A percentile compares a stretch with the other conserved stretches of the same genome.
Evolutionary conservation across 2,888 invertebrate species (phyloP).

Genomic region (Xylota sylvarum): DNA sequence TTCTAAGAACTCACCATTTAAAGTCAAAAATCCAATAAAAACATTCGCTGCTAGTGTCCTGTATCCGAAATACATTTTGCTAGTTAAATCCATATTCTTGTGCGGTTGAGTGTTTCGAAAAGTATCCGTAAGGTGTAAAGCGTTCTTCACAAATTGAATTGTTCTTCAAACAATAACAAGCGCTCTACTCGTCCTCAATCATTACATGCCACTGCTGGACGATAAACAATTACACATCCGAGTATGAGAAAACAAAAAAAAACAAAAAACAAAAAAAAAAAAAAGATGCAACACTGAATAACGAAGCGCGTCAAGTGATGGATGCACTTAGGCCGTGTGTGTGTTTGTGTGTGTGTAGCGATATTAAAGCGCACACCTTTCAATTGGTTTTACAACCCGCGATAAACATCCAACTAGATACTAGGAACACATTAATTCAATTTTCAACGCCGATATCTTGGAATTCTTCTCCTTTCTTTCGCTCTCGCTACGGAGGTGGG

Average conservation of each 20-base stretch:
- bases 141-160: slow-evolving; percentile 11
- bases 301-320: slow-evolving; percentile 46
- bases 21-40: slow-evolving; percentile 57
- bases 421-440: slow-evolving; percentile 72
- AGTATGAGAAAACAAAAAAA: slow-evolving; percentile 1
- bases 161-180: slow-evolving; percentile 27
- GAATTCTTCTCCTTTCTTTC: neutral
- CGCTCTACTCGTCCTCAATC: slow-evolving; percentile 52
- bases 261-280: slow-evolving; percentile 14
- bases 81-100: slow-evolving; percentile 59
- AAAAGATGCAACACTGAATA: slow-evolving; percentile 4
- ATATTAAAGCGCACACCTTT: slow-evolving; percentile 62
- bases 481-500: neutral
- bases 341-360: slow-evolving; percentile 16
- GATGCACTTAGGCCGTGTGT: slow-evolving; percentile 59
- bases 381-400: slow-evolving; percentile 54
- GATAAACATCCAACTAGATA: slow-evolving; percentile 72
- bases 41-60: slow-evolving; percentile 9
- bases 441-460: slow-evolving; percentile 58
- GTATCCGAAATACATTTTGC: slow-evolving; percentile 44
- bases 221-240: neutral
- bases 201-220: slow-evolving; percentile 2
- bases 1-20: slow-evolving; percentile 65
- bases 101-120: neutral
- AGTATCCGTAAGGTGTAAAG: slow-evolving; percentile 28